These are phyloP conservation scores for Tyrophagus putrescentiae DNA, from an alignment of 1,140 invertebrate species.

Conservation along the genomic window DNA sequence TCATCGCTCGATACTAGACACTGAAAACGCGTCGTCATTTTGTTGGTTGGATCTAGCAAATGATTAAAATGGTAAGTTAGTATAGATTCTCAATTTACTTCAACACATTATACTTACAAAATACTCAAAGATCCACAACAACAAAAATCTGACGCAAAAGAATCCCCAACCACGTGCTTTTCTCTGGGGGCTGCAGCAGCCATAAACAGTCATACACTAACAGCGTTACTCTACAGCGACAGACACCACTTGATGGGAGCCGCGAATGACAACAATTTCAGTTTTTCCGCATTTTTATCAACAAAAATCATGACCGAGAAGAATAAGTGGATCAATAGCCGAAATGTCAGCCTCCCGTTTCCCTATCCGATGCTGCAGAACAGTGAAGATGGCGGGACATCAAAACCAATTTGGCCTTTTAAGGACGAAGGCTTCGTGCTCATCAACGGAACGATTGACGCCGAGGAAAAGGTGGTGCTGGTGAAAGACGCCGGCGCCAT, in stretches of 20 bases:
- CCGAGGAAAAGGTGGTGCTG: conserved; percentile 1
- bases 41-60: neutral
- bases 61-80: neutral
- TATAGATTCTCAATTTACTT: neutral
- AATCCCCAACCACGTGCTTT: too few species aligned
- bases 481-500: neutral
- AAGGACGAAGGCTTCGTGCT: conserved; percentile 9
- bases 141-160: neutral
- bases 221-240: too few species aligned
- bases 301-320: neutral
- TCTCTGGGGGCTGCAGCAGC: neutral
- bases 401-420: conserved; percentile 18
- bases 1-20: neutral
- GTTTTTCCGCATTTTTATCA: neutral
- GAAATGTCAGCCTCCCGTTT: conserved; percentile 11
- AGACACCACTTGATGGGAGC: too few species aligned
- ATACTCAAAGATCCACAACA: neutral
- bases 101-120: neutral
- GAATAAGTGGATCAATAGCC: neutral
- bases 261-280: neutral
- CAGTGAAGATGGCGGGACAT: too few species aligned
- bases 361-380: conserved; percentile 10
- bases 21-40: neutral
- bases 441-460: neutral
- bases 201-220: neutral